These are phyloP conservation scores for Pantelozetes paolii DNA, from an alignment of 2,888 invertebrate species.

Conservation along the genomic window DNA sequence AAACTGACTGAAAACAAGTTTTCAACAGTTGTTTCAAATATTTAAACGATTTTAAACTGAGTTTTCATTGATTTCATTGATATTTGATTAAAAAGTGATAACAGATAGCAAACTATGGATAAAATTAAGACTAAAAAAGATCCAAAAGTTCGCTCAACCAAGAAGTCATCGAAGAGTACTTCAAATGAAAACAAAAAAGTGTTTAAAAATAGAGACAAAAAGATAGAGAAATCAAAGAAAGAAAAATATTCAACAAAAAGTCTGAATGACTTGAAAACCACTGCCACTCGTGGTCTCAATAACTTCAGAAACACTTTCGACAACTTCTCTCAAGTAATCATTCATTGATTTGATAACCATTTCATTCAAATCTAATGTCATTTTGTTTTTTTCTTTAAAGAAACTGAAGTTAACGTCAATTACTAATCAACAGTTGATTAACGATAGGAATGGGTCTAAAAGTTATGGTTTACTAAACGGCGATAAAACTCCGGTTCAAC, in stretches of 20 bases:
- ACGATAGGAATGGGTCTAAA: neutral
- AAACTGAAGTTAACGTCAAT: neutral
- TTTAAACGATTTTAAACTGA: neutral
- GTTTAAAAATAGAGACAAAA: slow-evolving; percentile 1
- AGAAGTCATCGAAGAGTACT: neutral
- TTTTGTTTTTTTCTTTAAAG: neutral
- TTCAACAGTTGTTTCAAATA: neutral
- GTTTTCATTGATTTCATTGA: neutral
- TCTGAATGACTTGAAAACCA: slow-evolving; percentile 5
- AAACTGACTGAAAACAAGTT: slow-evolving; percentile 8
- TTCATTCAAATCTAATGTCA: neutral
- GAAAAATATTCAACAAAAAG: slow-evolving; percentile 4
- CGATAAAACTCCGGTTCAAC: slow-evolving; percentile 33
- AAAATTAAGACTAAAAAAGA: neutral
- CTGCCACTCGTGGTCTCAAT: slow-evolving; percentile 9
- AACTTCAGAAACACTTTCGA: slow-evolving; percentile 19
- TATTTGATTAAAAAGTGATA: too few relatives aligned
- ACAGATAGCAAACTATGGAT: neutral
- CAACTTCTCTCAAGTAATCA: slow-evolving; percentile 14
- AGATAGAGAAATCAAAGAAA: slow-evolving; percentile 17
- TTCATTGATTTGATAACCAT: neutral
- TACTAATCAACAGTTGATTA: neutral
- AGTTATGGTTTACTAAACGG: neutral
- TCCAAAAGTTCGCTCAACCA: neutral
- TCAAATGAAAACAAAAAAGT: neutral